Conservation (phyloP, 2,888 invertebrate species). For the Creontiades dilutus region DNA sequence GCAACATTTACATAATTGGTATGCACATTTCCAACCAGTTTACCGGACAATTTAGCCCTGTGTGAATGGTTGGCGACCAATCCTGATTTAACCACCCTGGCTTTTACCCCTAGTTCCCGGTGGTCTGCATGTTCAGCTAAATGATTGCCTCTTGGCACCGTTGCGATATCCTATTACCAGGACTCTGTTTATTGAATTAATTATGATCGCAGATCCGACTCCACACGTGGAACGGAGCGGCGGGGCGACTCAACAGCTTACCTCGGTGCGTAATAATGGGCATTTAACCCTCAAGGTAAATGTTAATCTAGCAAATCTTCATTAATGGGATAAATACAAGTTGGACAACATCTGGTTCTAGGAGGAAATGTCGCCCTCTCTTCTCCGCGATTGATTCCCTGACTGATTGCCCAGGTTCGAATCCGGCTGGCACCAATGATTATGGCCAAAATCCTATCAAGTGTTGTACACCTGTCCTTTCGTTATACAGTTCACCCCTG, state of each 20-base stretch:
- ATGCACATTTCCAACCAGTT: no score
- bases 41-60: no score
- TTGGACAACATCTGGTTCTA: neutral
- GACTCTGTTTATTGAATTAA: conserved; percentile 28
- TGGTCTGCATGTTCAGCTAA: neutral
- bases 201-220: neutral
- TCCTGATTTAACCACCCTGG: no score
- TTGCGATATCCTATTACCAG: conserved; percentile 11
- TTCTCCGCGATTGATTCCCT: no score
- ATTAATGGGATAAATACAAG: conserved; percentile 7
- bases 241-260: conserved; percentile 2
- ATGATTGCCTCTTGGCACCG: neutral
- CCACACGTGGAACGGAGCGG: neutral
- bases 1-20: no score
- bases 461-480: no score
- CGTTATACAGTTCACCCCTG: no score
- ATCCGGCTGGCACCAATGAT: no score
- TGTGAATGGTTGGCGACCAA: no score
- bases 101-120: no score
- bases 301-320: conserved; percentile 25
- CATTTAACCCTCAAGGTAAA: conserved; percentile 15
- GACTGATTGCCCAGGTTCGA: neutral
- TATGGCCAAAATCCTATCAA: no score
- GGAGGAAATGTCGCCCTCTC: neutral
- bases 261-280: neutral